phyloP scores from a whole-genome alignment of 1,140 invertebrate genomes.

The Trichoplusia ni region DNA sequence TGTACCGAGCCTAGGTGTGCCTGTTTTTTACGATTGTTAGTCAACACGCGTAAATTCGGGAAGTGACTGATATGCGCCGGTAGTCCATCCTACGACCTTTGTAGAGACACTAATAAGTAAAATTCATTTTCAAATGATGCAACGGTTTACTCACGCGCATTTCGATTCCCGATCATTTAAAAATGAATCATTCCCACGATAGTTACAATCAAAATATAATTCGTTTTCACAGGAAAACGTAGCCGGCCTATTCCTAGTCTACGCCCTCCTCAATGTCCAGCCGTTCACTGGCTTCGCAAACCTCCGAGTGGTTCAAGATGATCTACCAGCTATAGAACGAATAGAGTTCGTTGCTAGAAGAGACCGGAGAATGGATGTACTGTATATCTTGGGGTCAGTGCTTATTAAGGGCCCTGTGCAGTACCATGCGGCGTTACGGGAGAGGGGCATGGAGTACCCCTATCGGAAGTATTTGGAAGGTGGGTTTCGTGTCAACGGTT shows the following conservation, averaged over 20 bases:
- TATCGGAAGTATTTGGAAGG: slow-evolving; percentile 64
- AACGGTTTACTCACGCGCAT: no score
- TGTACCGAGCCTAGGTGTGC: no score
- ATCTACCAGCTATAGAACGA: slow-evolving; percentile 49
- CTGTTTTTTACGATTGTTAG: no score
- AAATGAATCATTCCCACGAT: no score
- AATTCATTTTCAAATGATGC: no score
- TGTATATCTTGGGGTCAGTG: slow-evolving; percentile 59
- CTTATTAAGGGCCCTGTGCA: slow-evolving; percentile 52
- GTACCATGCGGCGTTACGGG: slow-evolving; percentile 51
- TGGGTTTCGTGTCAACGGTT: slow-evolving; percentile 26
- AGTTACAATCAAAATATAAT: no score
- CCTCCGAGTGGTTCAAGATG: slow-evolving; percentile 52
- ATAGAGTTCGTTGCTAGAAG: slow-evolving; percentile 52
- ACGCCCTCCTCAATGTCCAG: slow-evolving; percentile 57
- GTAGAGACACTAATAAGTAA: no score
- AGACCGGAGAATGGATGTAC: slow-evolving; percentile 53
- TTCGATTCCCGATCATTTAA: no score
- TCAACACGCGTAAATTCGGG: no score
- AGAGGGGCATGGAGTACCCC: slow-evolving; percentile 60
- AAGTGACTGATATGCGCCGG: no score
- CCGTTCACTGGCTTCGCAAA: slow-evolving; percentile 55
- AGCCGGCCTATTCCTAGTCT: slow-evolving; percentile 61
- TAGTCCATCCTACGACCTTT: no score
- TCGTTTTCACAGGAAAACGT: slow-evolving; percentile 59